phyloP scores from a whole-genome alignment of 2,797 vertebrate genomes.

The Rhabdophis nuchalis region DNA sequence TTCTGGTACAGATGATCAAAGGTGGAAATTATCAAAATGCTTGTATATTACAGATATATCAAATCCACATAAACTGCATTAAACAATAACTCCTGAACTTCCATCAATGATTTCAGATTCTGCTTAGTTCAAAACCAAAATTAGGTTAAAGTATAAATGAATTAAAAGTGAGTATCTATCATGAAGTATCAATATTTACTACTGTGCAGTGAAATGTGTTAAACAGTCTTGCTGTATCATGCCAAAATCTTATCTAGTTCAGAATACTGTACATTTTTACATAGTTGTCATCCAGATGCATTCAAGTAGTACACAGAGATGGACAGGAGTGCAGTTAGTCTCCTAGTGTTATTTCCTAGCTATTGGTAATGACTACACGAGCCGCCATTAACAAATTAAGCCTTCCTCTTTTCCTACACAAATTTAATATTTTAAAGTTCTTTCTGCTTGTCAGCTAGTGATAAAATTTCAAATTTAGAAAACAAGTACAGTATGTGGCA shows the following conservation, averaged over 20 bases:
- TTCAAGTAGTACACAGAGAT: neutral
- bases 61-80: neutral
- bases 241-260: neutral
- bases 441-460: neutral
- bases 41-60: neutral
- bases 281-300: neutral
- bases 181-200: neutral
- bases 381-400: neutral
- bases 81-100: neutral
- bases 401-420: neutral
- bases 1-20: neutral
- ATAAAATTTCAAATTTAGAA: neutral
- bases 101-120: neutral
- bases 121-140: neutral
- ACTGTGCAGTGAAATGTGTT: neutral
- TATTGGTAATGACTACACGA: neutral
- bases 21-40: neutral
- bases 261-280: neutral
- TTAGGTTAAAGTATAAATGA: neutral
- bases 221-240: neutral
- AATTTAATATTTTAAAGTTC: neutral
- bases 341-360: neutral
- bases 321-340: neutral
- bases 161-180: neutral
- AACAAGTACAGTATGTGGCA: neutral